Conservation (phyloP, 2,888 invertebrate genomes). For the Cerastis leucographa region DNA sequence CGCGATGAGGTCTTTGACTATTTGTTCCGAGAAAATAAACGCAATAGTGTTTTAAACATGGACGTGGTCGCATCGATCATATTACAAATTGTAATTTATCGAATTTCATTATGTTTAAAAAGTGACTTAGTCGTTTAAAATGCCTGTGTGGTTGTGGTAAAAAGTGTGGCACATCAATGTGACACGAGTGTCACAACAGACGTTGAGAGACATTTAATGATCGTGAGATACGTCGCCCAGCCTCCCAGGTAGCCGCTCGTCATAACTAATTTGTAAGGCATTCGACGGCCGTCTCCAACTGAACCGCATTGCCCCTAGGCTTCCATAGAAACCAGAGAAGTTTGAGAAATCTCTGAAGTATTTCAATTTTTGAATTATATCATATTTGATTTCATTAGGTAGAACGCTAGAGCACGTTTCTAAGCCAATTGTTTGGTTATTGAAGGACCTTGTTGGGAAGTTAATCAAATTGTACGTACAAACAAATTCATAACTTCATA, state of each 20-base stretch:
- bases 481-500: not conserved
- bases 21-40: conserved; percentile 79
- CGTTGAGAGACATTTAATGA: conserved; percentile 71
- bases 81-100: conserved; percentile 70
- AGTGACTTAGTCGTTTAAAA: conserved; percentile 37
- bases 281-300: conserved; percentile 76
- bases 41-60: conserved; percentile 62
- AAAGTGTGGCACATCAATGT: conserved; percentile 51
- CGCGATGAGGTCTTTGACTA: conserved; percentile 69
- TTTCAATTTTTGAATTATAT: conserved; percentile 3
- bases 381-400: not conserved
- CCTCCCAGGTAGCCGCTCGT: conserved; percentile 76
- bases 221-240: conserved; percentile 73
- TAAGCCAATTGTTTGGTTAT: not conserved
- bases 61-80: conserved; percentile 58
- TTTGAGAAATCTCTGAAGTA: conserved; percentile 11
- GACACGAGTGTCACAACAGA: conserved; percentile 64
- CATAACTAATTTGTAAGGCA: conserved; percentile 80
- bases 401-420: not conserved
- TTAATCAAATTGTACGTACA: not conserved
- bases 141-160: conserved; percentile 38
- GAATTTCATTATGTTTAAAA: conserved; percentile 61
- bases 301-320: conserved; percentile 70
- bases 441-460: not conserved
- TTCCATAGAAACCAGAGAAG: conserved; percentile 33